A percentile compares a stretch with the other conserved stretches of the same genome.
These are phyloP conservation scores for Dufourea novaeangliae DNA, from an alignment of 1,140 invertebrate species.

Conservation along the genomic window DNA sequence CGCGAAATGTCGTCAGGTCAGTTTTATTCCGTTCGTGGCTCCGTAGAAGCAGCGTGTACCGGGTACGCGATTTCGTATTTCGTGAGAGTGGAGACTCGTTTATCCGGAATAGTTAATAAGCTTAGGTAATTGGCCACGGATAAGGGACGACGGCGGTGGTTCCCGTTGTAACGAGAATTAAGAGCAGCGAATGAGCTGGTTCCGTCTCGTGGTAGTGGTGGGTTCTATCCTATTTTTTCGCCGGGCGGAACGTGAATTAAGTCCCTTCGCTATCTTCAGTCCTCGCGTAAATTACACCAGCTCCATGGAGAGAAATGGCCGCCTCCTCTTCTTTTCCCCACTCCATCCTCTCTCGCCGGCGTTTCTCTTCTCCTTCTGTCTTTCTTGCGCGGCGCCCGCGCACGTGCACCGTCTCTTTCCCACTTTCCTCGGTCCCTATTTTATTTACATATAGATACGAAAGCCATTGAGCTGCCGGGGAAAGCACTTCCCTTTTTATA, in stretches of 20 bases:
- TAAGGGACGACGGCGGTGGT: constrained; percentile 37
- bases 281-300: constrained; percentile 73
- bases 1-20: background rate
- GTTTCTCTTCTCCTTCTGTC: too few relatives aligned
- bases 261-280: constrained; percentile 71
- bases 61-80: background rate
- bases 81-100: constrained; percentile 1
- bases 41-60: too few relatives aligned
- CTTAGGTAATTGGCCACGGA: constrained; percentile 50
- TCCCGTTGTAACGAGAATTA: constrained; percentile 58
- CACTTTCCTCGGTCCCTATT: constrained; percentile 45
- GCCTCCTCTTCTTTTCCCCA: constrained; percentile 69
- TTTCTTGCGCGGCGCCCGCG: too few relatives aligned
- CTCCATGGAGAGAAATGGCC: constrained; percentile 75
- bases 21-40: background rate
- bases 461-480: constrained; percentile 63
- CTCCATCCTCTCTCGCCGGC: constrained; percentile 31
- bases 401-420: background rate
- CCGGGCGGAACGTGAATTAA: constrained; percentile 68
- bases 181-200: constrained; percentile 63
- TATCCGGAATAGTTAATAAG: constrained; percentile 51
- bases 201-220: constrained; percentile 56
- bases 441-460: constrained; percentile 80
- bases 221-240: constrained; percentile 62
- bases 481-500: constrained; percentile 67